A percentile compares a stretch with the other conserved stretches of the same genome.
Conservation (phyloP, 2,888 invertebrate genomes). For the Halictus quadricinctus region DNA sequence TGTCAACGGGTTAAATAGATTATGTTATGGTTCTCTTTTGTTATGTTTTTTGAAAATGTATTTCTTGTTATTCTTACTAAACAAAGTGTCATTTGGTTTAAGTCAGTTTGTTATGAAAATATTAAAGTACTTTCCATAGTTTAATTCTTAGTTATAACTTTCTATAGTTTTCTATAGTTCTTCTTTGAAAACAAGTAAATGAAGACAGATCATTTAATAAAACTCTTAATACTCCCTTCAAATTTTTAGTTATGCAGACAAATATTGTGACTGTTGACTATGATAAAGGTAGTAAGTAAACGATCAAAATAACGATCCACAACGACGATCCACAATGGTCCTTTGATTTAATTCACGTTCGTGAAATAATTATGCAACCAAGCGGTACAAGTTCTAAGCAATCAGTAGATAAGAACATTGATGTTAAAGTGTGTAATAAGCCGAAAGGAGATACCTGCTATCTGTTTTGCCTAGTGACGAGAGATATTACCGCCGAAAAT, state of each 20-base stretch:
- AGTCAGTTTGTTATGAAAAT: background rate
- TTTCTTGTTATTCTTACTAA: background rate
- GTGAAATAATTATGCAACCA: conserved; percentile 20
- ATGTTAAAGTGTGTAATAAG: conserved; percentile 41
- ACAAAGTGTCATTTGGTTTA: too few species aligned
- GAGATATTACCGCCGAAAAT: conserved; percentile 4
- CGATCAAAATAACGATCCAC: background rate
- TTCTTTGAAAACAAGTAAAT: background rate
- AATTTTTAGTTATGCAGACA: background rate
- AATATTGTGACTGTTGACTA: background rate
- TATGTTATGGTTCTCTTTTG: too few species aligned
- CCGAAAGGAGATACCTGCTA: conserved; percentile 38
- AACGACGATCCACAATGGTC: background rate
- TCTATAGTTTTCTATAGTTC: background rate
- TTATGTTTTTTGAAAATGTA: background rate
- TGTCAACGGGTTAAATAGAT: too few species aligned
- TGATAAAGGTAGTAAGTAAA: background rate
- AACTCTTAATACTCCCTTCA: background rate
- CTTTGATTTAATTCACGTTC: background rate
- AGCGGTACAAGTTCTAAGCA: conserved; percentile 12
- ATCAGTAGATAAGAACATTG: conserved; percentile 50
- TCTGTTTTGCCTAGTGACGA: conserved; percentile 25
- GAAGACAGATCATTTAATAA: background rate
- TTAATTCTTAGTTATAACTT: background rate
- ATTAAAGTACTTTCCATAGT: background rate